Conservation (phyloP, 1,140 invertebrate genomes). For the Caenorhabditis briggsae region DNA sequence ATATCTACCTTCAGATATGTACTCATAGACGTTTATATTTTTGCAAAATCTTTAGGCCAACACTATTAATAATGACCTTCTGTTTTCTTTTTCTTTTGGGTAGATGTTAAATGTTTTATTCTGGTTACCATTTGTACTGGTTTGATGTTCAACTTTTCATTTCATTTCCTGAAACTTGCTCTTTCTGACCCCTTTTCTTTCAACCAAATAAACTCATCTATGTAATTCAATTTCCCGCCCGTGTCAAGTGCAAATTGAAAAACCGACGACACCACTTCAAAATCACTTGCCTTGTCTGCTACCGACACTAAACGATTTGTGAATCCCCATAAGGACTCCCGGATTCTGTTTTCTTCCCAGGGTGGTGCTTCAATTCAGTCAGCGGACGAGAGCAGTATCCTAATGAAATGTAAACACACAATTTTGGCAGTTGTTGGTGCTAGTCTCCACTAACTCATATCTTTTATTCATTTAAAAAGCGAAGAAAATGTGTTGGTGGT, state of each 20-base stretch:
- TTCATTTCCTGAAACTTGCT: slow-evolving; percentile 53
- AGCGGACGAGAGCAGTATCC: slow-evolving; percentile 40
- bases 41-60: slow-evolving; percentile 3
- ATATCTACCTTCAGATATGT: slow-evolving; percentile 47
- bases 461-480: slow-evolving; percentile 39
- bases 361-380: slow-evolving; percentile 52
- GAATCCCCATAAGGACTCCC: neutral
- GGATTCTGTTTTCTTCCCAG: slow-evolving; percentile 41
- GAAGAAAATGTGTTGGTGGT: slow-evolving; percentile 25
- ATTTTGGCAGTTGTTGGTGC: slow-evolving; percentile 7
- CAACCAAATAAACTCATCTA: neutral
- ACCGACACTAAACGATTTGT: slow-evolving; percentile 36
- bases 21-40: neutral
- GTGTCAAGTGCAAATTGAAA: slow-evolving; percentile 39
- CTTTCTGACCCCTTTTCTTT: slow-evolving; percentile 5
- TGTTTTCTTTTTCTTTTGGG: neutral
- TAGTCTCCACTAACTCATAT: slow-evolving; percentile 47
- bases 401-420: slow-evolving; percentile 52
- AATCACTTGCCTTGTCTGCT: slow-evolving; percentile 27
- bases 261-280: slow-evolving; percentile 15
- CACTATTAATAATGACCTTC: neutral
- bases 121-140: slow-evolving; percentile 16
- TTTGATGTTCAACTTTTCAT: slow-evolving; percentile 40
- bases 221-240: neutral
- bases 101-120: slow-evolving; percentile 5